A percentile compares a stretch with the other conserved stretches of the same genome.
Conservation (phyloP, 2,888 invertebrate genomes). For the Conops quadrifasciatus region DNA sequence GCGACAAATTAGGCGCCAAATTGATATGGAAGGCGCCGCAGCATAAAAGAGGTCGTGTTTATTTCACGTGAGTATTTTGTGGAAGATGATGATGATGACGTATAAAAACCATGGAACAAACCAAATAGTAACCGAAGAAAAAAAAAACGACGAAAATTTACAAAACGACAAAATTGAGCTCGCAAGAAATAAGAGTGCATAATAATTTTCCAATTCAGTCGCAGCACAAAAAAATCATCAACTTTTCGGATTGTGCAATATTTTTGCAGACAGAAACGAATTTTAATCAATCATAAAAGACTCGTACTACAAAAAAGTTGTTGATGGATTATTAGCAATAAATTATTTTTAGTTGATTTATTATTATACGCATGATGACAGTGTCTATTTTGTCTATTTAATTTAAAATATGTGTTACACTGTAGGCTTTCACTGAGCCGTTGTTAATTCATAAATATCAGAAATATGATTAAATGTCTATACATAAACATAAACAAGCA, state of each 20-base stretch:
- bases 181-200: not conserved
- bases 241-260: no score
- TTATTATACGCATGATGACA: not conserved
- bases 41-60: slow-evolving; percentile 74
- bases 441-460: no score
- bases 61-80: slow-evolving; percentile 78
- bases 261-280: not conserved
- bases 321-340: slow-evolving; percentile 20
- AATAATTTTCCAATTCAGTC: no score
- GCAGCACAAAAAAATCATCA: not conserved
- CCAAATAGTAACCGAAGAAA: no score
- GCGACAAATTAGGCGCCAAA: slow-evolving; percentile 76
- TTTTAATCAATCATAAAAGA: not conserved
- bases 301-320: not conserved
- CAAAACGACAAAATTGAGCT: not conserved
- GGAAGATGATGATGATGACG: no score
- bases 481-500: no score
- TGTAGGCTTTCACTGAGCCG: no score
- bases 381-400: no score
- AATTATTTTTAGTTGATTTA: slow-evolving; percentile 16
- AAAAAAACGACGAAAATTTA: no score
- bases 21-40: slow-evolving; percentile 80
- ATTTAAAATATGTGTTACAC: no score
- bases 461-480: no score
- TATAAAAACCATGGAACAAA: no score